Evolutionary conservation across 2,797 vertebrate genomes (phyloP).

Genomic region (Danio jaintianensis): DNA sequence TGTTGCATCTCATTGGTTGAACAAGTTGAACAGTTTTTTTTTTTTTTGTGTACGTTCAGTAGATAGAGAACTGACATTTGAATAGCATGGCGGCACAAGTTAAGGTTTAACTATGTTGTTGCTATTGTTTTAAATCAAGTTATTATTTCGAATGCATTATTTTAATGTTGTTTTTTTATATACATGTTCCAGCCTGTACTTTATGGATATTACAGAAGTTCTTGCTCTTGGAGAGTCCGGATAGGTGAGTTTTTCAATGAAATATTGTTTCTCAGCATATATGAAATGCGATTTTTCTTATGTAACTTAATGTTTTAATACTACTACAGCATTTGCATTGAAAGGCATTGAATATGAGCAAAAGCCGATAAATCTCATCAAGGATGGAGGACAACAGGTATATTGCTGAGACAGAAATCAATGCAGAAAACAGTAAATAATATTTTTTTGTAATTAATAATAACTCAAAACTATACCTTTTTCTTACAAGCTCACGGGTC

Average conservation of each 20-base stretch:
- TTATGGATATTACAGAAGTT: constrained; percentile 96
- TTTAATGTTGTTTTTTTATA: constrained; percentile 39
- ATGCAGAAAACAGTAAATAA: background rate
- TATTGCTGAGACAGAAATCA: background rate
- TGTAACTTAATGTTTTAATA: constrained; percentile 9
- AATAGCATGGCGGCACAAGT: constrained; percentile 72
- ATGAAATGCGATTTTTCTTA: background rate
- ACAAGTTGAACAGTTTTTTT: constrained; percentile 29
- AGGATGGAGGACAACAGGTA: constrained; percentile 95
- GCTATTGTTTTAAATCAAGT: background rate
- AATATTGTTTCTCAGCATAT: background rate
- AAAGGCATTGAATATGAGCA: constrained; percentile 92
- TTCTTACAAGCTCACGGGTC: constrained; percentile 78
- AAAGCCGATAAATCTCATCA: constrained; percentile 86
- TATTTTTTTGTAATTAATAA: background rate
- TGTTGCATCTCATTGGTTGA: constrained; percentile 74
- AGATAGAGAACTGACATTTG: constrained; percentile 27
- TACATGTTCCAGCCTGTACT: constrained; percentile 84
- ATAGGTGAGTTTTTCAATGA: constrained; percentile 83
- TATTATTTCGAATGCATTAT: background rate
- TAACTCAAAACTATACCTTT: background rate
- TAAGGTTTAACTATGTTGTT: constrained; percentile 73
- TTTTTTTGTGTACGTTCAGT: constrained; percentile 37
- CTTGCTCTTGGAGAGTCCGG: constrained; percentile 96
- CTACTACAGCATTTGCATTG: constrained; percentile 86